These are phyloP conservation scores for Drosophila athabasca DNA, from an alignment of 1,140 invertebrate genomes.

Conservation along the genomic window DNA sequence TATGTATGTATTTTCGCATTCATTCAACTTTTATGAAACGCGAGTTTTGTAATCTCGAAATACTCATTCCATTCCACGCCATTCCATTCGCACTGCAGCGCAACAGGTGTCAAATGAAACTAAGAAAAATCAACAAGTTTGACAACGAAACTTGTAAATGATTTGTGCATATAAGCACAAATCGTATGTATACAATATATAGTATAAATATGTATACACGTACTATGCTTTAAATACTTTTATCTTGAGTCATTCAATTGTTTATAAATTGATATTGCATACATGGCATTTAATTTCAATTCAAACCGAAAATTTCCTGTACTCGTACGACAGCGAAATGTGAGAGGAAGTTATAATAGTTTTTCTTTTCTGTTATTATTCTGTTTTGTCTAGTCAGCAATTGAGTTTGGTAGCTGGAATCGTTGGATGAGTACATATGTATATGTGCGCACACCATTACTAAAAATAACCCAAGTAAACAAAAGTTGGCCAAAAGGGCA, in stretches of 20 bases:
- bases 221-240: slow-evolving; percentile 14
- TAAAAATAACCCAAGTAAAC: slow-evolving; percentile 60
- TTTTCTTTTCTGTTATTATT: slow-evolving; percentile 6
- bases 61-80: not conserved
- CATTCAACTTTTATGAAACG: slow-evolving; percentile 4
- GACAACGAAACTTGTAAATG: slow-evolving; percentile 17
- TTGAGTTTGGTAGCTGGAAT: slow-evolving; percentile 28
- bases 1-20: no score
- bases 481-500: slow-evolving; percentile 55
- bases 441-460: slow-evolving; percentile 19
- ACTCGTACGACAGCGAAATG: slow-evolving; percentile 38
- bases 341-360: slow-evolving; percentile 32
- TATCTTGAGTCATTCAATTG: slow-evolving; percentile 9
- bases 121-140: slow-evolving; percentile 22
- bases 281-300: slow-evolving; percentile 2
- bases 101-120: slow-evolving; percentile 39
- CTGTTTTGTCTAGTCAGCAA: slow-evolving; percentile 62
- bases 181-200: not conserved
- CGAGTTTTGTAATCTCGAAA: slow-evolving; percentile 21
- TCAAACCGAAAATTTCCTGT: slow-evolving; percentile 9
- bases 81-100: slow-evolving; percentile 2
- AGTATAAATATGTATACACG: no score
- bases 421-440: slow-evolving; percentile 38
- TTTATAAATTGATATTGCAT: slow-evolving; percentile 26
- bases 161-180: not conserved